Percentiles rank a stretch among this genome's conserved stretches.
These are phyloP conservation scores for Pyrocoelia pectoralis DNA, from an alignment of 2,888 invertebrate species.

Conservation along the genomic window DNA sequence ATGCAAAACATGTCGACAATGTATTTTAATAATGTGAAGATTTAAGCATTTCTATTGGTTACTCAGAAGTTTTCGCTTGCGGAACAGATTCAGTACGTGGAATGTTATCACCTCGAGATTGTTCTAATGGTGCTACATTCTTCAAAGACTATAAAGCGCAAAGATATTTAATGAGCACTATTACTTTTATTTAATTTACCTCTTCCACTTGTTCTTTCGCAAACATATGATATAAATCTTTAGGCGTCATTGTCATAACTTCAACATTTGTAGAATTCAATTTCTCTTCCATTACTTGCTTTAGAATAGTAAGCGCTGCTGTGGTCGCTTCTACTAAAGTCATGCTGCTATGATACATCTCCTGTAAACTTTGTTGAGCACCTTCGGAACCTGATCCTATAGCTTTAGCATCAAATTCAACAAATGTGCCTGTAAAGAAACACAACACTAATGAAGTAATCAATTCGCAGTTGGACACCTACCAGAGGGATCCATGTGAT, in stretches of 20 bases:
- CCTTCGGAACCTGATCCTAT: slow-evolving; percentile 99
- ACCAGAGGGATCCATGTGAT: slow-evolving; percentile 99
- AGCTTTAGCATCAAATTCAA: slow-evolving; percentile 97
- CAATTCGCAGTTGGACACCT: not conserved
- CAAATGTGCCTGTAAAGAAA: slow-evolving; percentile 87
- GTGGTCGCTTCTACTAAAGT: slow-evolving; percentile 92
- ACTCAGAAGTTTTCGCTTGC: not conserved
- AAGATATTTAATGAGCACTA: too few species aligned
- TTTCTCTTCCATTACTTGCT: slow-evolving; percentile 99
- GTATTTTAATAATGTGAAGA: not conserved
- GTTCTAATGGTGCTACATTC: slow-evolving; percentile 32
- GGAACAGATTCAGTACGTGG: slow-evolving; percentile 15
- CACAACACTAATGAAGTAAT: not conserved
- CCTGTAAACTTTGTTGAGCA: slow-evolving; percentile 92
- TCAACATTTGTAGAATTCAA: slow-evolving; percentile 96
- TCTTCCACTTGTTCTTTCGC: slow-evolving; percentile 89
- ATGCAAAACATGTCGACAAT: not conserved
- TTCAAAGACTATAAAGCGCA: slow-evolving; percentile 22
- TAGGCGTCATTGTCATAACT: slow-evolving; percentile 92
- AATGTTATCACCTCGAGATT: slow-evolving; percentile 24
- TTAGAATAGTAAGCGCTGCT: slow-evolving; percentile 89
- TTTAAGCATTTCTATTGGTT: not conserved
- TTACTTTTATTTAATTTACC: too few species aligned
- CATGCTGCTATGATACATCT: slow-evolving; percentile 84
- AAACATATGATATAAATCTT: slow-evolving; percentile 86